Evolutionary conservation across 2,888 invertebrate species (phyloP), one percentile per base, ranked within the genome.

Genomic region (Bellardia bayeri): DNA sequence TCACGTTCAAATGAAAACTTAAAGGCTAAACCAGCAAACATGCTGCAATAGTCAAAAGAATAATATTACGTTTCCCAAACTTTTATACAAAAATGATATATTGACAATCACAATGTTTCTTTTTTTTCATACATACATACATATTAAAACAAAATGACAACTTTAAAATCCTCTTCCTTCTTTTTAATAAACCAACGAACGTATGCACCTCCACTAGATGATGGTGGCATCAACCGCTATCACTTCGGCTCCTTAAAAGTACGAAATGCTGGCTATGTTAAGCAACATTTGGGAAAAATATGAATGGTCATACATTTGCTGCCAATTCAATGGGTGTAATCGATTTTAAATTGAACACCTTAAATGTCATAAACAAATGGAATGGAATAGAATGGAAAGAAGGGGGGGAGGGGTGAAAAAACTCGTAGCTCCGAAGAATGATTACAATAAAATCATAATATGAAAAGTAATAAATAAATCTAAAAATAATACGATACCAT

Each of bases 291-390:
- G 51, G 30, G 49, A 40, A 85, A 74, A 81, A 64, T 63, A 81
- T 61, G 61, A 74, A 85, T 69, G 69, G 49, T 84, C 63, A 71
- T 81, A 69, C 75, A 71, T 69, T 78, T 58, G 54, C 54, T 75
- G 74, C 33, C 85, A 82, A 69, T 82, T 82, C 69, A 83, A 83
- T 85, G 87, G 87, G 85, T 85, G 87, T 87, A 87, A 87, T 87
- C 87, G 87, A 87, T 87, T 87, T 87, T 85, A 85, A 87, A 85
- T 87, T 87, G 87, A 87, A 87, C 87, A 87, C 87, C 87, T 87
- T 87, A 85, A 87, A 79, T 87, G 87, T 85, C 87, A 87, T 87
- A 87, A 87, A 79, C 85, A 87, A 79, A 72, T 78, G 64, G 63
- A 54, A 71, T 63, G 68, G 76, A 68, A 23, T 23, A 23, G 23